A percentile compares a stretch with the other conserved stretches of the same genome.
phyloP scores from a whole-genome alignment of 2,888 invertebrate species.

The Aleiodes leptofemur region DNA sequence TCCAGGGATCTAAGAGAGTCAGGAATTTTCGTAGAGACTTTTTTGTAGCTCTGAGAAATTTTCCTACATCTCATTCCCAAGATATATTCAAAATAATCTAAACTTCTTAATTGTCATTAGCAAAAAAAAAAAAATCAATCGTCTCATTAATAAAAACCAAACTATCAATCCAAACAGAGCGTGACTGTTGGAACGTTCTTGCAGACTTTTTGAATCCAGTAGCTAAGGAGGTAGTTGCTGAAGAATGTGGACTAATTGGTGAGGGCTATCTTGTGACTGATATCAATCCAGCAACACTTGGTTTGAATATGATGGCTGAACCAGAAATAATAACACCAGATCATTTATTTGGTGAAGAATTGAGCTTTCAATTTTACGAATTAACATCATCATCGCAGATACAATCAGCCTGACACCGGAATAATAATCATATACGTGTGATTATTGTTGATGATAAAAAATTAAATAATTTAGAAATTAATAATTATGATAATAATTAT shows the following conservation, averaged over 20 bases:
- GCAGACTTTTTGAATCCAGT: conserved; percentile 80
- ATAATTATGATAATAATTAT: conserved; percentile 46
- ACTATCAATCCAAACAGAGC: conserved; percentile 46
- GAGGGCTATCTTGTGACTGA: conserved; percentile 78
- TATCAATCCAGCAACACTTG: conserved; percentile 76
- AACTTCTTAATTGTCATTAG: background rate
- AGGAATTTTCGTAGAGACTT: too few species aligned
- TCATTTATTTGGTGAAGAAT: conserved; percentile 77
- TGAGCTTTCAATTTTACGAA: conserved; percentile 78
- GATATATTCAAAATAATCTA: too few species aligned
- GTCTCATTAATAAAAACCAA: conserved; percentile 31
- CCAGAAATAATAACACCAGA: conserved; percentile 76
- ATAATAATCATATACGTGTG: conserved; percentile 64
- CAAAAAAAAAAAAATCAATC: background rate
- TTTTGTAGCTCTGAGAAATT: too few species aligned
- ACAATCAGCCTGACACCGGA: conserved; percentile 72
- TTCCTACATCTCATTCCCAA: too few species aligned
- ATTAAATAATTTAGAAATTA: conserved; percentile 56
- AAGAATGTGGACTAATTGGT: conserved; percentile 85
- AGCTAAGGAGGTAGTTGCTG: conserved; percentile 86
- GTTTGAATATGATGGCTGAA: conserved; percentile 76
- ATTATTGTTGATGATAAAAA: conserved; percentile 66
- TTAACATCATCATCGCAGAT: conserved; percentile 73
- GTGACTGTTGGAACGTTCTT: conserved; percentile 61
- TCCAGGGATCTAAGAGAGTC: too few species aligned